These are phyloP conservation scores for Oikopleura vanhoeffeni DNA, from an alignment of 23 tunicate genomes.

Conservation along the genomic window DNA sequence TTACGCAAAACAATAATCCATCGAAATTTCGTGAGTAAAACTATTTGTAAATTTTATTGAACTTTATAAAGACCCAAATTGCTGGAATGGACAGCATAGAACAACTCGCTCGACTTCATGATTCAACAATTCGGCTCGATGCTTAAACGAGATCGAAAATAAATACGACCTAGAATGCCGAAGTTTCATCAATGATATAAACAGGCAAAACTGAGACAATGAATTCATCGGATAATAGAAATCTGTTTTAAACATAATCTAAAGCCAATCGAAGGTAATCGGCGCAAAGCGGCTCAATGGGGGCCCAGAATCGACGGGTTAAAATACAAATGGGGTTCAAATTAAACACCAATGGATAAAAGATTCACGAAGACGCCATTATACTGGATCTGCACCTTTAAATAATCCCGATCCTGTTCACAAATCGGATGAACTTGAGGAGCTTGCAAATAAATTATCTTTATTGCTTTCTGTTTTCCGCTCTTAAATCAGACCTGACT, in stretches of 20 bases:
- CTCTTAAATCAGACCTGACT: neutral
- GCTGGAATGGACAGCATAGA: neutral
- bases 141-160: neutral
- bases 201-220: neutral
- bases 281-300: neutral
- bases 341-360: neutral
- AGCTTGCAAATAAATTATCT: neutral
- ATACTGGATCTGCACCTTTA: neutral
- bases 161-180: neutral
- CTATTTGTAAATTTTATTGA: too few species aligned
- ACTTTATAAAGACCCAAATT: neutral
- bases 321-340: neutral
- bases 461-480: neutral
- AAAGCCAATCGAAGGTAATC: neutral
- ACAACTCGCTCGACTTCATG: neutral
- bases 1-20: too few species aligned
- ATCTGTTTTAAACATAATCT: neutral
- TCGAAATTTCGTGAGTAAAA: too few species aligned
- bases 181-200: neutral
- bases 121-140: neutral
- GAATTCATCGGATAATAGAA: slow-evolving; percentile 2
- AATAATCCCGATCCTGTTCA: neutral
- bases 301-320: neutral
- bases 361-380: slow-evolving; percentile 3
- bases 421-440: neutral